A percentile compares a stretch with the other conserved stretches of the same genome.
These are phyloP conservation scores for Caretta caretta DNA, from an alignment of 2,113 vertebrate genomes.

Conservation along the genomic window DNA sequence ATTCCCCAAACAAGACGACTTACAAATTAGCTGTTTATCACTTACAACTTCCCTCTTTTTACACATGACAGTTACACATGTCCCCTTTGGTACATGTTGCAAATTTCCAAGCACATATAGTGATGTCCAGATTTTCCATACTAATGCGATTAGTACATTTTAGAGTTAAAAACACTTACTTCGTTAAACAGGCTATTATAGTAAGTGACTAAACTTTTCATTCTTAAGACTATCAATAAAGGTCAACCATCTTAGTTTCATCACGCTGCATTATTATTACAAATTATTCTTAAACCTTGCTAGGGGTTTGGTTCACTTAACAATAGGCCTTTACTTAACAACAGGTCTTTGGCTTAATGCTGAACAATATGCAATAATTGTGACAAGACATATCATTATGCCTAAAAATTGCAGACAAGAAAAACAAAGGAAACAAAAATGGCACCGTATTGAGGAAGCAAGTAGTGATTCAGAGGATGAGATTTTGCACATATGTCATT, in stretches of 20 bases:
- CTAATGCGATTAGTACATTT: not conserved
- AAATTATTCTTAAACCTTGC: not conserved
- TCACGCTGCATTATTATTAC: not conserved
- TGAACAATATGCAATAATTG: not conserved
- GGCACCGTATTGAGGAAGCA: not conserved
- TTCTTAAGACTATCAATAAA: not conserved
- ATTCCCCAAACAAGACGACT: not conserved
- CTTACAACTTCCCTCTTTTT: not conserved
- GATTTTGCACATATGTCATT: not conserved
- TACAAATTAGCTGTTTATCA: not conserved
- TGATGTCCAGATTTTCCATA: not conserved
- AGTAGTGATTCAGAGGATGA: not conserved
- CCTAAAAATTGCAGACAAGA: not conserved
- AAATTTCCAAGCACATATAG: not conserved
- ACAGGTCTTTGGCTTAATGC: not conserved
- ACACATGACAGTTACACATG: not conserved
- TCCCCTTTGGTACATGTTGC: not conserved
- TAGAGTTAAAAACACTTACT: not conserved
- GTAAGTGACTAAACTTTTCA: not conserved
- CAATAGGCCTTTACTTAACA: not conserved
- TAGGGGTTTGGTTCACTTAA: not conserved
- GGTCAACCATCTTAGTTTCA: not conserved
- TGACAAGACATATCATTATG: not conserved
- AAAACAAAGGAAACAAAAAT: not conserved
- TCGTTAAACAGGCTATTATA: not conserved